Base-by-base conservation (phyloP, 1,140 invertebrate genomes). In the Druon quercuslanigerum region DNA sequence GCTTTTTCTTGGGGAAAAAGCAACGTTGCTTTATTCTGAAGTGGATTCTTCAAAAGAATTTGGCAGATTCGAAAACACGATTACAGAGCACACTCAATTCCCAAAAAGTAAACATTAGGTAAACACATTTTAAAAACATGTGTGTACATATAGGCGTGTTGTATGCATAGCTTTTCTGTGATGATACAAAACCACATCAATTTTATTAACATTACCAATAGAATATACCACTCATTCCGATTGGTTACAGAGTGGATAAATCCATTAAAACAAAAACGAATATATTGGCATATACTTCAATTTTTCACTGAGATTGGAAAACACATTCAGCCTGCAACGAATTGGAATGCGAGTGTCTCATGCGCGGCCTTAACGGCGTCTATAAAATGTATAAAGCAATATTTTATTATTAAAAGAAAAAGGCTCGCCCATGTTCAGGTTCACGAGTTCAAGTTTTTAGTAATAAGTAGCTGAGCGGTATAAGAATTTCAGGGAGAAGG, bases 381-480 rank as follows among this genome's bases (percentile, higher is more conserved):
- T 80, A 84, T 78, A 75, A 83, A 83, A 83, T 75, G 75, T 87
- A 84, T 79, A 85, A 85, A 86, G 81, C 75, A 85, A 87, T 88
- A 88, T 88, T 88, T 88, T 88, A 86, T 82, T 86, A 87, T 85
- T 79, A 66, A 66, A 51, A 78, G 72, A 78, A n/a, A 50, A 75
- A 79, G 76, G 50, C 60, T 66, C 60, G 60, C 46, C 16, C 2
- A 46, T 66, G 8, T 54, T 66, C 60, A 20, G 12, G 79, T 84
- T 77, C 81, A 84, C 76, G 73, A 77, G 76, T 74, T 75, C 51
- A 46, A 19, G 33, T 71, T 25, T 75, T 33, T 19, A n/a, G 20
- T 66, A 40, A 5, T 33, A 66, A 40, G 25, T 66, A 66, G 60
- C 25, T 16, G 16, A 66, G 46, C 13, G 25, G 60, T 40, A 40